A percentile compares a stretch with the other conserved stretches of the same genome.
phyloP scores from a whole-genome alignment of 2,888 invertebrate genomes.

The Diarsia brunnea region DNA sequence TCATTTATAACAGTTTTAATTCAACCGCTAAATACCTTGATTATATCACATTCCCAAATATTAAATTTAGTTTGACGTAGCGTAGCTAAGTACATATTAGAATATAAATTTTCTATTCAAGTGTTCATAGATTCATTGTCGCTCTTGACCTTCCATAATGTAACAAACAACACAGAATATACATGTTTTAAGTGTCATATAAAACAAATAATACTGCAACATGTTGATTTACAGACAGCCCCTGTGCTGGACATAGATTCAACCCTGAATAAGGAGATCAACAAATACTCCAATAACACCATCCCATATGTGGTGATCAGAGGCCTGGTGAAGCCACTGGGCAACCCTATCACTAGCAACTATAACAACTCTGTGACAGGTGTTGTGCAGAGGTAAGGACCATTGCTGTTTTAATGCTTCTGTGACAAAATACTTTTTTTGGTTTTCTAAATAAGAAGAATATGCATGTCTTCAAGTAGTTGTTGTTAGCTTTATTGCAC shows the following conservation, averaged over 20 bases:
- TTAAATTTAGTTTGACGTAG: background rate
- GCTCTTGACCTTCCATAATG: background rate
- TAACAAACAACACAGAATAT: background rate
- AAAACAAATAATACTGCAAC: background rate
- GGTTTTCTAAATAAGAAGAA: background rate
- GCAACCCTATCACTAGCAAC: conserved; percentile 93
- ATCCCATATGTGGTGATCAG: conserved; percentile 94
- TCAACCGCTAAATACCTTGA: background rate
- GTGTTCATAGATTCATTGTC: background rate
- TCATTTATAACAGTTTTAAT: background rate
- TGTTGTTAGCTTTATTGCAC: background rate
- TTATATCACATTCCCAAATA: background rate
- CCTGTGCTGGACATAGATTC: conserved; percentile 93
- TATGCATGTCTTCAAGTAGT: background rate
- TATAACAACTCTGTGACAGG: conserved; percentile 94
- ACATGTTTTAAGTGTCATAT: background rate
- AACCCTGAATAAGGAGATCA: conserved; percentile 91
- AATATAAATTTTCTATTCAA: background rate
- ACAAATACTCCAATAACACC: conserved; percentile 91
- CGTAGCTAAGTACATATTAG: background rate
- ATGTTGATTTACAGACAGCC: conserved; percentile 90
- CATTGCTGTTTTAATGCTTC: background rate
- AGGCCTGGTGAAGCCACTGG: conserved; percentile 94
- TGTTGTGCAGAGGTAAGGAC: conserved; percentile 93
- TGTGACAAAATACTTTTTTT: background rate